Conservation (phyloP, 2,888 invertebrate genomes). For the Drosophila pseudotalamancana region DNA sequence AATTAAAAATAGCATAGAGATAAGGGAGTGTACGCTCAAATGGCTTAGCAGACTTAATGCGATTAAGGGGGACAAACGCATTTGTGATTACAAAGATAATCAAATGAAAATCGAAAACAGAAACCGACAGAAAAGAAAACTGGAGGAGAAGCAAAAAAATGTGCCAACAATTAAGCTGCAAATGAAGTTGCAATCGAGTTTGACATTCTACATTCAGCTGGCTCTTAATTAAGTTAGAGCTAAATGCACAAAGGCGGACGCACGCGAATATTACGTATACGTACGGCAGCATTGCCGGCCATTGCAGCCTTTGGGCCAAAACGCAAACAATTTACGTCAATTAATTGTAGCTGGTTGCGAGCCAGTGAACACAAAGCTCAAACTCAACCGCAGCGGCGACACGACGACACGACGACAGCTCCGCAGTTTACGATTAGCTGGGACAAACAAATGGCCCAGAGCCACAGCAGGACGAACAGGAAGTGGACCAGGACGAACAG, state of each 20-base stretch:
- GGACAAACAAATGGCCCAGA: slow-evolving; percentile 33
- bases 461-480: not conserved
- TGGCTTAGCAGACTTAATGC: slow-evolving; percentile 60
- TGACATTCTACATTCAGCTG: slow-evolving; percentile 22
- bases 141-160: slow-evolving; percentile 3
- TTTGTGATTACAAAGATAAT: slow-evolving; percentile 55
- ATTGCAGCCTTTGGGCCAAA: slow-evolving; percentile 6
- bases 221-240: slow-evolving; percentile 53
- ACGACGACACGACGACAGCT: slow-evolving; percentile 39
- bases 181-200: slow-evolving; percentile 35
- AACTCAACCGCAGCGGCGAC: slow-evolving; percentile 33
- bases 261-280: slow-evolving; percentile 43
- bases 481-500: not conserved
- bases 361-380: slow-evolving; percentile 30
- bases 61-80: slow-evolving; percentile 57
- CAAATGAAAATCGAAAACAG: slow-evolving; percentile 52
- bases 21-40: slow-evolving; percentile 45
- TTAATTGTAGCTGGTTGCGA: slow-evolving; percentile 53
- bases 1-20: slow-evolving; percentile 30
- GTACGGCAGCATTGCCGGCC: slow-evolving; percentile 1
- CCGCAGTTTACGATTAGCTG: slow-evolving; percentile 30
- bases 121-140: slow-evolving; percentile 1
- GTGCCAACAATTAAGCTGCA: slow-evolving; percentile 25
- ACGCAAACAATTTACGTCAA: slow-evolving; percentile 57
- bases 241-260: slow-evolving; percentile 22